These are phyloP conservation scores for Papilio elwesi DNA, from an alignment of 2,888 invertebrate genomes.

Conservation along the genomic window DNA sequence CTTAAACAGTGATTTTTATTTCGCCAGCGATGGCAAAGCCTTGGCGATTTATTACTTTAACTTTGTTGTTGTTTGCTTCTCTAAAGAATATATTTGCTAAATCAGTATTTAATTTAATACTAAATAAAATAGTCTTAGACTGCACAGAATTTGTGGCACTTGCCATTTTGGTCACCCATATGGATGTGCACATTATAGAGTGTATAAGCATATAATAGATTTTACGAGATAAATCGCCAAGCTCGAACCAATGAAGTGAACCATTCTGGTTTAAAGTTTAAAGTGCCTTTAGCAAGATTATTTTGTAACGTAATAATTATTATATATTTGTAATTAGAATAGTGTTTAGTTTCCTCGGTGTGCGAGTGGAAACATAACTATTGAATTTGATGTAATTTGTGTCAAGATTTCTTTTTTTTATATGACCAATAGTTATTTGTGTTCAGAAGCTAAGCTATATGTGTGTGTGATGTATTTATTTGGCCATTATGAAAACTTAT, in stretches of 20 bases:
- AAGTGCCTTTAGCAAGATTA: conserved; percentile 15
- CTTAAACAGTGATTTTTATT: conserved; percentile 23
- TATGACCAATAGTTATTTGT: conserved; percentile 23
- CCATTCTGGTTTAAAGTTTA: not conserved
- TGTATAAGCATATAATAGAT: not conserved
- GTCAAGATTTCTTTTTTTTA: not conserved
- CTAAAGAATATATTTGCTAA: conserved; percentile 10
- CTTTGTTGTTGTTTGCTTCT: conserved; percentile 7
- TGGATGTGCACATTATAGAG: not conserved
- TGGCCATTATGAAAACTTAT: conserved; percentile 1
- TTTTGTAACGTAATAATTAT: conserved; percentile 5
- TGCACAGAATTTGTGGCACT: not conserved
- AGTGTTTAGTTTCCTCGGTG: not conserved
- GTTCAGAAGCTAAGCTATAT: conserved; percentile 7
- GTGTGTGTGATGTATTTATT: conserved; percentile 15
- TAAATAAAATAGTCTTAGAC: not conserved
- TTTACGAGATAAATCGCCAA: not conserved
- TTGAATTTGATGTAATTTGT: not conserved
- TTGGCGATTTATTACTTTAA: not conserved
- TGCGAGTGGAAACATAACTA: not conserved
- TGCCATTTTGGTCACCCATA: not conserved
- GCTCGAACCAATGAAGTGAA: not conserved
- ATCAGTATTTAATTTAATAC: conserved; percentile 10
- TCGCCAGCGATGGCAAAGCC: conserved; percentile 21
- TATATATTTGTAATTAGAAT: not conserved